A percentile compares a stretch with the other conserved stretches of the same genome.
phyloP scores from a whole-genome alignment of 2,797 vertebrate species.

The Helarctos malayanus region DNA sequence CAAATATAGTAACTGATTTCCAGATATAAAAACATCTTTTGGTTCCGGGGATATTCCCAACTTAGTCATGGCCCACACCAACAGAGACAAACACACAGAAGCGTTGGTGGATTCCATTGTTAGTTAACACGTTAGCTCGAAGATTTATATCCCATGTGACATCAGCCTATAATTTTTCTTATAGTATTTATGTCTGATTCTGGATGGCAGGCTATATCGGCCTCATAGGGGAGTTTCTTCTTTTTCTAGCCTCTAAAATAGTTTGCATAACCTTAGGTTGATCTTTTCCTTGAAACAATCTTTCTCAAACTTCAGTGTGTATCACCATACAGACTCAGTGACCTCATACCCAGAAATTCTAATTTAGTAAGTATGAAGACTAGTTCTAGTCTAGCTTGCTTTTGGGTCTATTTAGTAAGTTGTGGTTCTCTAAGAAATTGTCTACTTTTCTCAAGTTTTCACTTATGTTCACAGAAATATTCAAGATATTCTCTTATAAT shows the following conservation, averaged over 20 bases:
- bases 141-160: background rate
- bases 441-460: background rate
- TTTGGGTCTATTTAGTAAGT: background rate
- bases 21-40: background rate
- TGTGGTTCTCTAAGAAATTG: background rate
- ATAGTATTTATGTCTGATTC: background rate
- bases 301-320: background rate
- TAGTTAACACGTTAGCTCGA: background rate
- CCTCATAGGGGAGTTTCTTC: background rate
- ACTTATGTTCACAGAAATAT: background rate
- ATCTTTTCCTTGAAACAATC: slow-evolving; percentile 59
- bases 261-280: background rate
- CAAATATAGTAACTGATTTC: background rate
- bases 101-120: background rate
- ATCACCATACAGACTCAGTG: background rate
- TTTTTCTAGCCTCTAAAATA: background rate
- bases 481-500: background rate
- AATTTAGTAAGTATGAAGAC: slow-evolving; percentile 35
- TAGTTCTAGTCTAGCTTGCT: background rate
- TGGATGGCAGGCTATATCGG: background rate
- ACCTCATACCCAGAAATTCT: slow-evolving; percentile 1
- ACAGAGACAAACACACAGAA: background rate
- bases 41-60: background rate
- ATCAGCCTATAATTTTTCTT: slow-evolving; percentile 23
- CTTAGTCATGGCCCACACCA: background rate